A percentile compares a stretch with the other conserved stretches of the same genome.
Conservation (phyloP, 2,797 vertebrate species). For the Sternotherus odoratus region DNA sequence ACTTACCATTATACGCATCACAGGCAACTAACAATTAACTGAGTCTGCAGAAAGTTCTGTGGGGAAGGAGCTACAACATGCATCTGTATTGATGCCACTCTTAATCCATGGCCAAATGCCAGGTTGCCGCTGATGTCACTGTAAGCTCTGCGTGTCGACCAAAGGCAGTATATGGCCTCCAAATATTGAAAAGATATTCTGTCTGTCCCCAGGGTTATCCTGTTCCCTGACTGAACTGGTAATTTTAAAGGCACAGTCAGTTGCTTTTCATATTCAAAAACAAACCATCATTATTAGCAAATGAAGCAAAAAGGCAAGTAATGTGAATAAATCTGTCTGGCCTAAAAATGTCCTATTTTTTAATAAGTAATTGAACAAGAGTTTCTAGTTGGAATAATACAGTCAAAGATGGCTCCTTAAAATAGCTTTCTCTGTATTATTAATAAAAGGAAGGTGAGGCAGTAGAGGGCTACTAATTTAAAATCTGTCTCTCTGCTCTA, state of each 20-base stretch:
- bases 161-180: neutral
- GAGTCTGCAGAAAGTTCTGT: neutral
- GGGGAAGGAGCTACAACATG: neutral
- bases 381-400: conserved; percentile 34
- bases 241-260: neutral
- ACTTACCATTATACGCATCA: neutral
- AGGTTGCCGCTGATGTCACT: neutral
- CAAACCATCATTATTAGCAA: neutral
- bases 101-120: neutral
- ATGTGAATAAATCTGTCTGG: neutral
- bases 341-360: neutral
- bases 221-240: neutral
- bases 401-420: neutral
- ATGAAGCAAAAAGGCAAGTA: conserved; percentile 3
- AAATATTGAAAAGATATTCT: neutral
- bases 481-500: conserved; percentile 1
- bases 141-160: neutral
- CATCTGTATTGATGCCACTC: neutral
- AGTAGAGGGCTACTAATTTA: conserved; percentile 36
- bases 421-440: conserved; percentile 48
- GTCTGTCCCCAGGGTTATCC: rapidly evolving
- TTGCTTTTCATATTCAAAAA: neutral
- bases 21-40: neutral
- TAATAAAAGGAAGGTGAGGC: conserved; percentile 17
- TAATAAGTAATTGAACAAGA: neutral